Evolutionary conservation across 2,113 vertebrate species (phyloP), one percentile per base, ranked within the genome.

Genomic region (Seriola dumerili): DNA sequence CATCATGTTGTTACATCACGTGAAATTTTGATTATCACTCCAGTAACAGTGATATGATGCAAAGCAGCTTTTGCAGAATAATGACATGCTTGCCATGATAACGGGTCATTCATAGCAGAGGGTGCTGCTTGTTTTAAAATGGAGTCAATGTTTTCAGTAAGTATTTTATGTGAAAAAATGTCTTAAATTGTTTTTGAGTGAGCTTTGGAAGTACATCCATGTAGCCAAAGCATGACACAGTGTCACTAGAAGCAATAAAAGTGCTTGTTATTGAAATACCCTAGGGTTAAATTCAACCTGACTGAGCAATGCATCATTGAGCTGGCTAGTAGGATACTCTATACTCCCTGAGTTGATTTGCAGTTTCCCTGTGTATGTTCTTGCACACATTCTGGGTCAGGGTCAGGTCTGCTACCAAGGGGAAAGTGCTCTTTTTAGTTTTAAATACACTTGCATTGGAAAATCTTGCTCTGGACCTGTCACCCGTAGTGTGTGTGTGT

Each of bases 381-480:
- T 23, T 23, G 11, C 34, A 40, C 52, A 54, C 73, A 68, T 74
- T 79, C 74, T 70, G 34, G 48, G 40, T 89, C 62, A 80, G 79
- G 73, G 71, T 87, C 72, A 84, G 36, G 40, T 58, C 44, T 64
- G 25, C 63, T 38, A 78, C 44, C 59, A 73, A 64, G 65, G 80
- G 29, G 63, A 84, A 88, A 74, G 36, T 19, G 17, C 50, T 80
- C 14, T 80, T 67, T 80, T 81, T 50, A 68, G 57, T 61, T 89
- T 80, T 83, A 83, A 89, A 80, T 65, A 84, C 58, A 36, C 63
- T 83, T 67, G 40, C 6, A 50, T 61, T 76, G 63, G 78, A 74
- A 64, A 55, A 79, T 77, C 23, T 71, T 48, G n/a, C 71, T 62
- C 34, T 59, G 0, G 34, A 13, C 52, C 36, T 25, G 65, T 68